Conservation (phyloP, 2,797 vertebrate genomes). For the Phataginus tricuspis region DNA sequence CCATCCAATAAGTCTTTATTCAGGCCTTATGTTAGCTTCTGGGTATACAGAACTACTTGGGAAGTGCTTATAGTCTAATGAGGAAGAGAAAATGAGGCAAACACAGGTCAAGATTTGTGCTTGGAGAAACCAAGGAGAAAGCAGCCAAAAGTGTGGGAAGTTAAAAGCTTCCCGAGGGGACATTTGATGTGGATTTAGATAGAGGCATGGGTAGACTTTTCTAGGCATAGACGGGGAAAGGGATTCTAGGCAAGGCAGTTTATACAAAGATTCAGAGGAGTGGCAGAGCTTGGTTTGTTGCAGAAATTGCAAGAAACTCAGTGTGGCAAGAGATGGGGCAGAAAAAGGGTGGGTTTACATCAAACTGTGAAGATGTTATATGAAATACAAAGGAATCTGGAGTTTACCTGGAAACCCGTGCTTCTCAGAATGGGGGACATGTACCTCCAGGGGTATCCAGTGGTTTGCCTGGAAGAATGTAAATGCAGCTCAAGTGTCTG, state of each 20-base stretch:
- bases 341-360: not conserved
- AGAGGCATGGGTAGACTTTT: not conserved
- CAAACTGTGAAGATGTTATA: not conserved
- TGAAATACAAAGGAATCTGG: not conserved
- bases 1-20: not conserved
- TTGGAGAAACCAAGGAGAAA: not conserved
- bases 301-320: slow-evolving; percentile 22
- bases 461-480: not conserved
- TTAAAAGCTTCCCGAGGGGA: not conserved
- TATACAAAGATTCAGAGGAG: not conserved
- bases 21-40: not conserved
- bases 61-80: not conserved
- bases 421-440: not conserved
- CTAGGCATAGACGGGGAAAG: not conserved
- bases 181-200: not conserved
- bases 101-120: not conserved
- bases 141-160: not conserved
- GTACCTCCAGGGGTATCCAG: not conserved
- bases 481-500: not conserved
- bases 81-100: not conserved
- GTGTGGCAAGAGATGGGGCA: not conserved
- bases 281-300: not conserved
- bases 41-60: not conserved
- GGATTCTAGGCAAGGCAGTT: not conserved
- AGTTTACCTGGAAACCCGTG: not conserved